Conservation (phyloP, 2,888 invertebrate genomes). For the Abrostola triplasia region DNA sequence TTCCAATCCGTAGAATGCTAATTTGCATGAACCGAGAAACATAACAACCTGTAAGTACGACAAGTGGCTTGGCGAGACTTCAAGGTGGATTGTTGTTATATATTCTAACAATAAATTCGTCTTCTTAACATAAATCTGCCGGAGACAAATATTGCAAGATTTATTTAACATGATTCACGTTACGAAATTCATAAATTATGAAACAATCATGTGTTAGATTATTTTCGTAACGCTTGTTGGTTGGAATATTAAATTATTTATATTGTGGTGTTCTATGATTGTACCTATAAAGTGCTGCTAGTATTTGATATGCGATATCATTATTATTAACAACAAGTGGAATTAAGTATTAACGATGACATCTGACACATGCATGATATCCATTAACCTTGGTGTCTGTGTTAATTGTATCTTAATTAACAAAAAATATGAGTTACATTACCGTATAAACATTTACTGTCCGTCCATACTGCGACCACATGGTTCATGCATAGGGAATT, state of each 20-base stretch:
- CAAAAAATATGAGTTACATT: slow-evolving; percentile 21
- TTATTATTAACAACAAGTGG: slow-evolving; percentile 48
- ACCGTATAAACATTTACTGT: slow-evolving; percentile 17
- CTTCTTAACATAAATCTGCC: slow-evolving; percentile 36
- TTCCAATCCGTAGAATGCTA: slow-evolving; percentile 42
- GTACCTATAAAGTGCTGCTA: slow-evolving; percentile 18
- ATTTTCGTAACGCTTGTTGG: slow-evolving; percentile 46
- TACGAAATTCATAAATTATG: slow-evolving; percentile 63
- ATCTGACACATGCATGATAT: slow-evolving; percentile 54
- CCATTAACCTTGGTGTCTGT: slow-evolving; percentile 52
- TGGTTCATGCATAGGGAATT: slow-evolving; percentile 22
- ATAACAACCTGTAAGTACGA: slow-evolving; percentile 60
- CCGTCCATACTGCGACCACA: slow-evolving; percentile 24
- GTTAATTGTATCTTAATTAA: slow-evolving; percentile 38
- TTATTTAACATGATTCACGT: slow-evolving; percentile 56
- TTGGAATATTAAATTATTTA: slow-evolving; percentile 20
- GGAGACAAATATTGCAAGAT: slow-evolving; percentile 58
- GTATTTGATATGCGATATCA: slow-evolving; percentile 43
- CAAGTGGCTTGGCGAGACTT: slow-evolving; percentile 62
- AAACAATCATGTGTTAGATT: slow-evolving; percentile 56
- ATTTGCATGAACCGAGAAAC: slow-evolving; percentile 67
- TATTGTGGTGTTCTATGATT: slow-evolving; percentile 7
- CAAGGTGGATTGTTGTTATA: slow-evolving; percentile 55
- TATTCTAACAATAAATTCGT: slow-evolving; percentile 45
- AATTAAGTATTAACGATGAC: slow-evolving; percentile 52